Conservation (phyloP, 2,113 vertebrate species). For the Nymphicus hollandicus region DNA sequence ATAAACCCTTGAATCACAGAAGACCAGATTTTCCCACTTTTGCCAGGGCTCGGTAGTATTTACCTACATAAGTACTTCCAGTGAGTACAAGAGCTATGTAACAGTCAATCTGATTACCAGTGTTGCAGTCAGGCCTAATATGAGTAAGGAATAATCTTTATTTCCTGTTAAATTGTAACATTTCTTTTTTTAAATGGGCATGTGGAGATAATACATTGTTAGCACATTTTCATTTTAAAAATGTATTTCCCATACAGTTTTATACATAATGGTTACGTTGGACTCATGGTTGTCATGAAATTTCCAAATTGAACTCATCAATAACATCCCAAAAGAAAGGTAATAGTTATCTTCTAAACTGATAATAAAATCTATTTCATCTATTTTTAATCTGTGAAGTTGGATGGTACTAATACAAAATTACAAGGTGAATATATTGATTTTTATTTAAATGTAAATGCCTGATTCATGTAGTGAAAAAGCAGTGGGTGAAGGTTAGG, state of each 20-base stretch:
- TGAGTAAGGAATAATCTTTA: not conserved
- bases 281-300: not conserved
- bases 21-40: not conserved
- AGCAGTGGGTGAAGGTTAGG: not conserved
- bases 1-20: slow-evolving; percentile 40
- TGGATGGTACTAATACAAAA: not conserved
- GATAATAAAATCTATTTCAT: not conserved
- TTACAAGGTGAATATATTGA: not conserved
- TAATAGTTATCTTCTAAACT: not conserved
- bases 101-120: not conserved
- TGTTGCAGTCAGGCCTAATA: not conserved
- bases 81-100: not conserved
- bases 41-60: not conserved
- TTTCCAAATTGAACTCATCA: not conserved
- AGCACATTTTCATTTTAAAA: not conserved
- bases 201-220: not conserved
- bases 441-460: not conserved
- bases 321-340: not conserved
- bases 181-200: not conserved
- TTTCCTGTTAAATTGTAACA: not conserved
- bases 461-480: not conserved
- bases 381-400: not conserved
- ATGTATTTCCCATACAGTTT: not conserved
- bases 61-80: not conserved
- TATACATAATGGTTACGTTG: not conserved